Evolutionary conservation across 2,113 vertebrate species (phyloP).

Genomic region (Propithecus coquereli): DNA sequence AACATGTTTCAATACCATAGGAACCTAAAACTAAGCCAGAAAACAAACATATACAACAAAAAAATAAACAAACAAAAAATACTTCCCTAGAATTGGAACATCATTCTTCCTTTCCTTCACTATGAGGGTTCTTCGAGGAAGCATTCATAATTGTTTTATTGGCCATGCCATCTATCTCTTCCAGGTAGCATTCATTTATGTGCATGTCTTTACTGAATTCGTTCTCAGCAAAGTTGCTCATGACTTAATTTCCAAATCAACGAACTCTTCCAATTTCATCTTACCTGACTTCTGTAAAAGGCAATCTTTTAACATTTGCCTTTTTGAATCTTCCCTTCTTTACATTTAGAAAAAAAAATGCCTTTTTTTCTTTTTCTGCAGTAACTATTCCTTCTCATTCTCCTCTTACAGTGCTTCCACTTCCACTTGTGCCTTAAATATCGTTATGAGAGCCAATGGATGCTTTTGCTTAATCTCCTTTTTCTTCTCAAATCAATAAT

Average conservation of each 20-base stretch:
- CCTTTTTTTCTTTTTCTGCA: background rate
- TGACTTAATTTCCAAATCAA: background rate
- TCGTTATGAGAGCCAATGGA: background rate
- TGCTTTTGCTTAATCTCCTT: background rate
- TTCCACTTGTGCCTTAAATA: background rate
- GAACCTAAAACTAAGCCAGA: background rate
- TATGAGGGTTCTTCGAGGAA: background rate
- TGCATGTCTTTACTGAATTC: background rate
- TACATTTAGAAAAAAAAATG: background rate
- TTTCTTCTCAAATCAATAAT: background rate
- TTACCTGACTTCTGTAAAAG: background rate
- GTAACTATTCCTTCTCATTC: background rate
- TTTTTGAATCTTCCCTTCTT: background rate
- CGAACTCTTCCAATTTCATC: background rate
- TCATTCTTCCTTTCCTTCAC: background rate
- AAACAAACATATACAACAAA: background rate
- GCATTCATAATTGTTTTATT: background rate
- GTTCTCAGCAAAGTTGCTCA: background rate
- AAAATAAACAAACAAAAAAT: background rate
- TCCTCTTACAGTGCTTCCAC: background rate
- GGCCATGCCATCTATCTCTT: background rate
- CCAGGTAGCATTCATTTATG: background rate
- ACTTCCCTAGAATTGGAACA: background rate
- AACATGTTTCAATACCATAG: background rate
- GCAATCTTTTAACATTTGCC: background rate